These are phyloP conservation scores for Dynastes hyllus DNA, from an alignment of 2,888 invertebrate genomes.

Conservation along the genomic window DNA sequence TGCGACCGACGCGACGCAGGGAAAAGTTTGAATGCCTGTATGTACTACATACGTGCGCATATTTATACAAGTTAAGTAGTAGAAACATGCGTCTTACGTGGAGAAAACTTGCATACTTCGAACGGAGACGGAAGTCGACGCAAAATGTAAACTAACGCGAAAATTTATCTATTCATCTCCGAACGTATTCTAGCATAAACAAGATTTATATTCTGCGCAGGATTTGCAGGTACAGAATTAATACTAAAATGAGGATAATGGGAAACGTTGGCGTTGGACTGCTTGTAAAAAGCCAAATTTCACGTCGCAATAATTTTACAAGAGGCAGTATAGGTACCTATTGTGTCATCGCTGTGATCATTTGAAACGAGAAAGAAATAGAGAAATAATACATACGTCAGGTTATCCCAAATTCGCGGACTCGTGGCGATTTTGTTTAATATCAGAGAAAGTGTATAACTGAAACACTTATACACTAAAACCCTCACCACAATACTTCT, in stretches of 20 bases:
- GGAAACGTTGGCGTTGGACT: neutral
- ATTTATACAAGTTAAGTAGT: neutral
- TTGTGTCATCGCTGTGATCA: too few relatives aligned
- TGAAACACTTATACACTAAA: too few relatives aligned
- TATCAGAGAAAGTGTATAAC: too few relatives aligned
- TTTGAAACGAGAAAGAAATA: too few relatives aligned
- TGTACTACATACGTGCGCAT: too few relatives aligned
- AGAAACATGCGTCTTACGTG: neutral
- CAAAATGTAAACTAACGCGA: constrained; percentile 1
- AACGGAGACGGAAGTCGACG: constrained; percentile 10
- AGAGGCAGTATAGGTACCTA: too few relatives aligned
- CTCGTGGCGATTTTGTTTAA: too few relatives aligned
- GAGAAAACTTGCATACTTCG: neutral
- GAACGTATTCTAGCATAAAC: neutral
- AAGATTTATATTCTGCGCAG: constrained; percentile 24
- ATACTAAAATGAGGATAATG: constrained; percentile 21
- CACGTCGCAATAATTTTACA: too few relatives aligned
- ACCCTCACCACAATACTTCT: too few relatives aligned
- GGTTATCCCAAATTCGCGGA: too few relatives aligned
- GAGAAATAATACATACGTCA: too few relatives aligned
- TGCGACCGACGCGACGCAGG: neutral
- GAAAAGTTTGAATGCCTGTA: neutral
- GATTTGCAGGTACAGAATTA: constrained; percentile 16
- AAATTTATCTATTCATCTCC: constrained; percentile 22
- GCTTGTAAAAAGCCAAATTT: too few relatives aligned